Percentiles rank a stretch among this genome's conserved stretches.
Evolutionary conservation across 2,113 vertebrate species (phyloP).

Genomic region (Anoura caudifer): DNA sequence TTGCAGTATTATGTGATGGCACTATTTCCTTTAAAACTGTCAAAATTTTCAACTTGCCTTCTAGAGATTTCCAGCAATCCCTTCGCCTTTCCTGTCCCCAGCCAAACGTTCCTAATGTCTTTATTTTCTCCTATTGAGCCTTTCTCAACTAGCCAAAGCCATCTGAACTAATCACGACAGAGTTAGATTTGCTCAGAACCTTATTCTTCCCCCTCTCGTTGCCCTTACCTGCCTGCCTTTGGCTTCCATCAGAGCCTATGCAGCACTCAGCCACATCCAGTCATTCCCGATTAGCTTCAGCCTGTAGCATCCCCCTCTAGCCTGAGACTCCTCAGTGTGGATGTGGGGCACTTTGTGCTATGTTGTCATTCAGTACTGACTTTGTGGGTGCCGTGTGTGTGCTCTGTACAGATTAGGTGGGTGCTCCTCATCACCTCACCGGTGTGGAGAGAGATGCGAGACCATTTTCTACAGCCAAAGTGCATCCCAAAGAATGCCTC

Average conservation of each 20-base stretch:
- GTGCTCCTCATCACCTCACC: neutral
- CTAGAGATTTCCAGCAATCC: neutral
- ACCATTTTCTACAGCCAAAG: neutral
- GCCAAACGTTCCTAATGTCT: neutral
- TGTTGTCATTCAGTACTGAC: neutral
- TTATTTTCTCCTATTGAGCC: neutral
- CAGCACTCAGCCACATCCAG: no score
- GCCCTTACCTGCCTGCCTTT: neutral
- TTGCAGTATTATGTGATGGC: neutral
- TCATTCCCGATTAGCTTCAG: neutral
- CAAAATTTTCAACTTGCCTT: neutral
- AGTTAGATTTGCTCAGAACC: neutral
- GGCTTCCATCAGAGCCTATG: neutral
- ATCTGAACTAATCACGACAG: neutral
- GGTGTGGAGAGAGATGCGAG: accelerated
- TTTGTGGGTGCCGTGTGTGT: neutral
- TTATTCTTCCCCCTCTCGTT: neutral
- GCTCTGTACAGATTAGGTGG: neutral
- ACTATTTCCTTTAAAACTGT: neutral
- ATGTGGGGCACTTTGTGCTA: accelerated
- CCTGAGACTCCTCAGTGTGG: accelerated
- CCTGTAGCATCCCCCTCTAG: no score
- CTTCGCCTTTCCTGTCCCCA: neutral
- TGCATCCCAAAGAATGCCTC: accelerated
- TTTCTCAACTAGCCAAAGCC: neutral